These are phyloP conservation scores for Potamarius usumacintae DNA, from an alignment of 2,113 vertebrate genomes.

Conservation along the genomic window DNA sequence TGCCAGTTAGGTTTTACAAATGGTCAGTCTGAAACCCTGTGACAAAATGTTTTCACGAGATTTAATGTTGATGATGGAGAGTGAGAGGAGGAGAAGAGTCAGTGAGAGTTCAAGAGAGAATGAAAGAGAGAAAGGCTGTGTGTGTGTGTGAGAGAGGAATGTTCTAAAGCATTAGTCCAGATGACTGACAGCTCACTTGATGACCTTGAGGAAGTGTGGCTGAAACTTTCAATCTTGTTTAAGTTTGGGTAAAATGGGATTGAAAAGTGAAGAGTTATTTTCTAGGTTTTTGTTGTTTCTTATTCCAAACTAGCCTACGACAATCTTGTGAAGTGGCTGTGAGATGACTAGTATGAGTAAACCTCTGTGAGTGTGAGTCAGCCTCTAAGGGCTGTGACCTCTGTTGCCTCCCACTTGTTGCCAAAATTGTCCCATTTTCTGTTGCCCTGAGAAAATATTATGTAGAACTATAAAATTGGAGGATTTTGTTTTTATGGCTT, in stretches of 20 bases:
- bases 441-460: not conserved
- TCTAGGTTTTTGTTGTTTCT: conserved; percentile 52
- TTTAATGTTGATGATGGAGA: conserved; percentile 48
- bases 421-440: not conserved
- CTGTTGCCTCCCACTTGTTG: conserved; percentile 1
- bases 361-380: not conserved
- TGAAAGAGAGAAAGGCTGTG: not conserved
- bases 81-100: not conserved
- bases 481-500: not conserved
- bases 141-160: conserved; percentile 44
- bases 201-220: conserved; percentile 71
- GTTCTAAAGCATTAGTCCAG: conserved; percentile 74
- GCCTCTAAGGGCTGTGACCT: not conserved
- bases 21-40: conserved; percentile 61
- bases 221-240: conserved; percentile 75
- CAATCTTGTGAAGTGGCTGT: conserved; percentile 8
- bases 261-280: conserved; percentile 67
- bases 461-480: not conserved
- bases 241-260: conserved; percentile 66
- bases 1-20: conserved; percentile 55
- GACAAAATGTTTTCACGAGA: conserved; percentile 65
- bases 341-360: conserved; percentile 15
- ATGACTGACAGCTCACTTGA: conserved; percentile 79
- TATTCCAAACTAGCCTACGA: conserved; percentile 16
- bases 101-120: not conserved